Conservation (phyloP, 2,888 invertebrate species). For the Meteorus colon region DNA sequence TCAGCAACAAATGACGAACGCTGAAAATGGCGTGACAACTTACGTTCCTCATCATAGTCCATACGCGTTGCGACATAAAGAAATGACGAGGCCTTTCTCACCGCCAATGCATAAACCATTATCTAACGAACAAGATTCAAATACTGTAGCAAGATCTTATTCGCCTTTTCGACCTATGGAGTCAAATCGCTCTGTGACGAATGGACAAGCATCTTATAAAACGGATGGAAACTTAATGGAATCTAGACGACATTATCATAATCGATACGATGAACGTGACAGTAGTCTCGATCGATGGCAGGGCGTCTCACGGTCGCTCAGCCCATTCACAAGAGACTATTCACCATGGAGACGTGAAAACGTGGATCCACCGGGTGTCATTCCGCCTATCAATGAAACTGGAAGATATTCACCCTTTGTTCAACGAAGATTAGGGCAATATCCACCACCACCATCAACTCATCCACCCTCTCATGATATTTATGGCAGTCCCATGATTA, state of each 20-base stretch:
- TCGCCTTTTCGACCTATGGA: conserved; percentile 62
- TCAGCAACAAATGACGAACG: conserved; percentile 64
- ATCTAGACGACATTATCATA: conserved; percentile 57
- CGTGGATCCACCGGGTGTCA: conserved; percentile 71
- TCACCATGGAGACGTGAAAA: conserved; percentile 72
- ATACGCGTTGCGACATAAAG: conserved; percentile 67
- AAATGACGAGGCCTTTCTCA: conserved; percentile 64
- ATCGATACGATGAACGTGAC: conserved; percentile 61
- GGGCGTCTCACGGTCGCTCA: conserved; percentile 62
- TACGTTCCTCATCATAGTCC: conserved; percentile 68
- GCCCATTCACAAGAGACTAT: conserved; percentile 70
- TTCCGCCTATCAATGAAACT: conserved; percentile 62
- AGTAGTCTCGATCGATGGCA: conserved; percentile 65
- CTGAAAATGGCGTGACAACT: conserved; percentile 63
- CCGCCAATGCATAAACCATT: conserved; percentile 60
- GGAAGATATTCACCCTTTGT: conserved; percentile 66
- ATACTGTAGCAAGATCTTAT: conserved; percentile 60
- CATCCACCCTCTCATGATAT: conserved; percentile 66
- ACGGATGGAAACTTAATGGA: conserved; percentile 53
- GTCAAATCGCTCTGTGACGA: conserved; percentile 50
- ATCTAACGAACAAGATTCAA: conserved; percentile 52
- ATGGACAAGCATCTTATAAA: conserved; percentile 52
- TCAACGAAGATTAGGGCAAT: conserved; percentile 65
- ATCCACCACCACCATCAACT: conserved; percentile 62
- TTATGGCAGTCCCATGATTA: conserved; percentile 71